phyloP scores from a whole-genome alignment of 1,140 invertebrate species.

The Homalodisca vitripennis region DNA sequence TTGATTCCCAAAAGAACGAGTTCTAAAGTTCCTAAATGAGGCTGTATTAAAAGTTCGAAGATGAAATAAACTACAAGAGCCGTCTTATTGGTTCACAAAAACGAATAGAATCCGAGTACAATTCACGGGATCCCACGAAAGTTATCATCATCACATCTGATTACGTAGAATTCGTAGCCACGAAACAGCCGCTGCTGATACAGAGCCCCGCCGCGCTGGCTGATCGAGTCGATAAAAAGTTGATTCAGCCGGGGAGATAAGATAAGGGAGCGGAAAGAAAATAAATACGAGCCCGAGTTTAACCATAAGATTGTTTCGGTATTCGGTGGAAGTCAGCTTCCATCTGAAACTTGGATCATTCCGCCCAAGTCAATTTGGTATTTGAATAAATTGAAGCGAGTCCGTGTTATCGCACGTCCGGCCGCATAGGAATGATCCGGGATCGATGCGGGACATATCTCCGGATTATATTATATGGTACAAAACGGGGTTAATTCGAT shows the following conservation, averaged over 20 bases:
- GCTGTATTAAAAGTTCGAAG: too few relatives aligned
- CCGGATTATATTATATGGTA: not conserved
- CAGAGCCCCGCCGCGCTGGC: too few relatives aligned
- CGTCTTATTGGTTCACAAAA: too few relatives aligned
- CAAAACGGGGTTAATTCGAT: constrained; percentile 15
- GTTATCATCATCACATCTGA: too few relatives aligned
- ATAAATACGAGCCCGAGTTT: constrained; percentile 8
- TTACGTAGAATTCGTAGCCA: too few relatives aligned
- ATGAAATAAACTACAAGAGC: too few relatives aligned
- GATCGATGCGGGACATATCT: not conserved
- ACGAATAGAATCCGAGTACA: too few relatives aligned
- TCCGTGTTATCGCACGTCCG: not conserved
- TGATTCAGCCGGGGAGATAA: not conserved
- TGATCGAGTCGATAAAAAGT: not conserved
- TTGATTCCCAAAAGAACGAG: too few relatives aligned
- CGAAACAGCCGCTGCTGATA: too few relatives aligned
- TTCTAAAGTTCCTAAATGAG: too few relatives aligned
- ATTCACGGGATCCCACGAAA: too few relatives aligned
- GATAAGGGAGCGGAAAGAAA: not conserved
- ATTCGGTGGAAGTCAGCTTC: constrained; percentile 5
- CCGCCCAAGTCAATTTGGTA: constrained; percentile 7
- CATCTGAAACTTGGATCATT: too few relatives aligned
- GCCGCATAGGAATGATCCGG: constrained; percentile 11
- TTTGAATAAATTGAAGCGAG: constrained; percentile 9
- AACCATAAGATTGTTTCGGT: constrained; percentile 8